Evolutionary conservation across 2,888 invertebrate genomes (phyloP).

Genomic region (Chloromyia formosa): DNA sequence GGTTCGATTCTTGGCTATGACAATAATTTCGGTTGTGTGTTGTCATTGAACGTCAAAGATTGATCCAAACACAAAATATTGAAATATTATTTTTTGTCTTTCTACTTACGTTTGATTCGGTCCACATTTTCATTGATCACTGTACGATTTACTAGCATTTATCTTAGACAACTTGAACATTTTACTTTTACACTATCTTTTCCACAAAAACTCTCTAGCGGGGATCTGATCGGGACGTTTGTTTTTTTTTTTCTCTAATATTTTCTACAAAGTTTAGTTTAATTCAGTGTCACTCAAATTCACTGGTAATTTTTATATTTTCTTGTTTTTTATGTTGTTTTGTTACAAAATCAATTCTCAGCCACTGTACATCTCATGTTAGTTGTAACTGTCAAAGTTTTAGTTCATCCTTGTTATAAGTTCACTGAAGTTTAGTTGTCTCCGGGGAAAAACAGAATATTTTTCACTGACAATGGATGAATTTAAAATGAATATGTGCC

Average conservation of each 20-base stretch:
- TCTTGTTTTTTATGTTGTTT: no score
- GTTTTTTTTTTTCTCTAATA: neutral
- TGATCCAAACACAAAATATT: neutral
- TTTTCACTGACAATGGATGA: neutral
- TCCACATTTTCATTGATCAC: slow-evolving; percentile 48
- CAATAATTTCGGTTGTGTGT: neutral
- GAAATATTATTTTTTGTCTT: slow-evolving; percentile 30
- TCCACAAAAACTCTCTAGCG: no score
- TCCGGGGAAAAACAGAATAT: no score
- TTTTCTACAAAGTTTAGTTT: neutral
- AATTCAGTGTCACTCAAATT: slow-evolving; percentile 20
- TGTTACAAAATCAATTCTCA: no score
- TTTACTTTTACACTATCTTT: slow-evolving; percentile 5
- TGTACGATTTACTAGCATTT: slow-evolving; percentile 1
- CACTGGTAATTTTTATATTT: slow-evolving; percentile 17
- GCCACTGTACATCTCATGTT: no score
- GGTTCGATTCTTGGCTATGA: slow-evolving; percentile 22
- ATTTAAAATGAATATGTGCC: neutral
- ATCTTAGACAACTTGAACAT: slow-evolving; percentile 23
- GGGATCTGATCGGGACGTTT: neutral
- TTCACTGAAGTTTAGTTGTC: neutral
- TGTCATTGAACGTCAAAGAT: neutral
- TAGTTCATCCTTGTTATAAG: slow-evolving; percentile 23
- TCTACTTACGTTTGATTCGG: slow-evolving; percentile 48
- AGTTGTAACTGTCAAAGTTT: slow-evolving; percentile 23